Conservation (phyloP, 2,113 vertebrate species). For the Cepphus grylle region DNA sequence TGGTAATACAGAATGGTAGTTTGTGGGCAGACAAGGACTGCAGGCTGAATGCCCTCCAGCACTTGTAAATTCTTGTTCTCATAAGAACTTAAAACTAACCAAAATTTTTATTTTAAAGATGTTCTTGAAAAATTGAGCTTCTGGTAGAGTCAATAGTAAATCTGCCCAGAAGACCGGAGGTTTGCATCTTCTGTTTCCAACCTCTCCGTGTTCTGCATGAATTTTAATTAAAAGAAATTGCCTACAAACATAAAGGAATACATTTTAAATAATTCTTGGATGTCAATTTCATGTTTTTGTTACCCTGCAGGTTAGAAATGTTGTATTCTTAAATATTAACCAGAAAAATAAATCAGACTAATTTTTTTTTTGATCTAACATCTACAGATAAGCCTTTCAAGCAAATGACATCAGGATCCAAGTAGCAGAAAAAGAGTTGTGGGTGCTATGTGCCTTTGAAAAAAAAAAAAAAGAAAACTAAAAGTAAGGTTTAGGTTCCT, state of each 20-base stretch:
- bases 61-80: background rate
- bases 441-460: background rate
- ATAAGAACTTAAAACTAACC: background rate
- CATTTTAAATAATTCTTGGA: background rate
- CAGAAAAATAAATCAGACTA: background rate
- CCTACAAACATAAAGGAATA: background rate
- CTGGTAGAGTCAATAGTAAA: background rate
- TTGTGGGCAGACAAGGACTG: background rate
- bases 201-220: background rate
- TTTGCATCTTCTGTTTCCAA: background rate
- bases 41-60: background rate
- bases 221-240: background rate
- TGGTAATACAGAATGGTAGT: background rate
- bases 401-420: background rate
- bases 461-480: background rate
- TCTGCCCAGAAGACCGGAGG: background rate
- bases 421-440: background rate
- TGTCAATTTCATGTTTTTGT: background rate
- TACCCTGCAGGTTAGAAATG: background rate
- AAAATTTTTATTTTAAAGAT: background rate
- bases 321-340: background rate
- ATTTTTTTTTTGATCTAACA: background rate
- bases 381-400: background rate
- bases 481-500: background rate
- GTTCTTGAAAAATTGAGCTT: fast-evolving